These are phyloP conservation scores for Pangasius krempfi DNA, from an alignment of 2,797 vertebrate species.

Conservation along the genomic window DNA sequence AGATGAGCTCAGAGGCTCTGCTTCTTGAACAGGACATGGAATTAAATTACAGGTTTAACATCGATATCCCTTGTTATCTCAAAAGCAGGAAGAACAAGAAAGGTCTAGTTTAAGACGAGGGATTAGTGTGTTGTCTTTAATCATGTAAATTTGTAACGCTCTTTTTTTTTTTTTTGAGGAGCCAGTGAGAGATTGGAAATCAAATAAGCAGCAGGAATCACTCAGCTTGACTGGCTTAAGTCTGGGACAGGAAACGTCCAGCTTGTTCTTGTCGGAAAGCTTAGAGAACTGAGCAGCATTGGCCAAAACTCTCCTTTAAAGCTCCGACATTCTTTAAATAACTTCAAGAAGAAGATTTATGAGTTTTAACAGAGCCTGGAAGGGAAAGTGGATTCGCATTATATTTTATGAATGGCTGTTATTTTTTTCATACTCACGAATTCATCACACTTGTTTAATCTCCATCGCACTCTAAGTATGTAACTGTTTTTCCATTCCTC, in stretches of 20 bases:
- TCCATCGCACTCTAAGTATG: background rate
- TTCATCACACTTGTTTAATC: background rate
- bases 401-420: conserved; percentile 24
- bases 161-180: conserved; percentile 37
- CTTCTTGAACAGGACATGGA: conserved; percentile 62
- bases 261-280: conserved; percentile 51
- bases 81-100: conserved; percentile 9
- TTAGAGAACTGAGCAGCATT: background rate
- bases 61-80: conserved; percentile 61
- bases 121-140: conserved; percentile 64
- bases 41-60: conserved; percentile 65
- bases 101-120: conserved; percentile 59
- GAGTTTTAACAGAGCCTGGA: conserved; percentile 14
- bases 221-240: conserved; percentile 59
- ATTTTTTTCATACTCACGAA: background rate
- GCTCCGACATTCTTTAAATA: conserved; percentile 34
- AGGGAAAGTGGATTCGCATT: background rate
- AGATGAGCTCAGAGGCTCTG: conserved; percentile 25
- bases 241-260: conserved; percentile 61
- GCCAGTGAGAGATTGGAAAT: conserved; percentile 61
- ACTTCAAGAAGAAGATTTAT: conserved; percentile 16
- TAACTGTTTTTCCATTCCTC: background rate
- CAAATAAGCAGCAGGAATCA: conserved; percentile 58
- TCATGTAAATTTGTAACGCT: conserved; percentile 51
- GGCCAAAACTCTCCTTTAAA: conserved; percentile 37